These are phyloP conservation scores for Venustoraphidia nigricollis DNA, from an alignment of 2,888 invertebrate species.

Conservation along the genomic window DNA sequence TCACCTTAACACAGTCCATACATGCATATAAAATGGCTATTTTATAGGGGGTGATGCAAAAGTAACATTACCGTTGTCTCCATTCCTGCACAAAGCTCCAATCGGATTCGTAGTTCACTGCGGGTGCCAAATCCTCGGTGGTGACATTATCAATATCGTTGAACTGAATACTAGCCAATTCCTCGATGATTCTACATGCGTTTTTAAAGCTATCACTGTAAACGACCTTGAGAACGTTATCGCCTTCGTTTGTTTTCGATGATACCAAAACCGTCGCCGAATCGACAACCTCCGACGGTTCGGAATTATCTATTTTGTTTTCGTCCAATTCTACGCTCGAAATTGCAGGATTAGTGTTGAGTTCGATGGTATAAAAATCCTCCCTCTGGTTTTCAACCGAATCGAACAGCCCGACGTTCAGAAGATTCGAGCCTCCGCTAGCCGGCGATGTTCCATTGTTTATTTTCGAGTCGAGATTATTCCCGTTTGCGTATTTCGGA, in stretches of 20 bases:
- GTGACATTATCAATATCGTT: background rate
- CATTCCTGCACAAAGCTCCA: constrained; percentile 64
- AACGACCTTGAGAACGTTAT: constrained; percentile 22
- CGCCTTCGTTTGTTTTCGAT: constrained; percentile 20
- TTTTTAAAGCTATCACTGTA: constrained; percentile 24
- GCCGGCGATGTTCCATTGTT: too few species aligned
- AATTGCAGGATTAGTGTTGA: constrained; percentile 1
- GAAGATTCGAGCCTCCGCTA: too few species aligned
- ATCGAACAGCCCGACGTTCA: too few species aligned
- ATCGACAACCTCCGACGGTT: constrained; percentile 23
- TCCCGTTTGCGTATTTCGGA: too few species aligned
- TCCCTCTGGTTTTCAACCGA: background rate
- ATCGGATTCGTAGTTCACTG: constrained; percentile 29
- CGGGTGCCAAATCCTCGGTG: constrained; percentile 16
- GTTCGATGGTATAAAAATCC: constrained; percentile 2
- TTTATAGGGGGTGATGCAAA: too few species aligned
- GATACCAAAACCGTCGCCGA: constrained; percentile 18
- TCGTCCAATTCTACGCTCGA: background rate
- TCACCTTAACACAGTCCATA: too few species aligned
- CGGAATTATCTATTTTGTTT: constrained; percentile 12
- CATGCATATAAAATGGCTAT: too few species aligned
- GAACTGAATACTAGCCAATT: constrained; percentile 7
- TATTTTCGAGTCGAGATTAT: too few species aligned
- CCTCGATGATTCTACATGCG: constrained; percentile 24
- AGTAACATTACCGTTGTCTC: constrained; percentile 41